Base-by-base conservation (phyloP, 2,113 vertebrate species). In the Colistium nudipinnis region DNA sequence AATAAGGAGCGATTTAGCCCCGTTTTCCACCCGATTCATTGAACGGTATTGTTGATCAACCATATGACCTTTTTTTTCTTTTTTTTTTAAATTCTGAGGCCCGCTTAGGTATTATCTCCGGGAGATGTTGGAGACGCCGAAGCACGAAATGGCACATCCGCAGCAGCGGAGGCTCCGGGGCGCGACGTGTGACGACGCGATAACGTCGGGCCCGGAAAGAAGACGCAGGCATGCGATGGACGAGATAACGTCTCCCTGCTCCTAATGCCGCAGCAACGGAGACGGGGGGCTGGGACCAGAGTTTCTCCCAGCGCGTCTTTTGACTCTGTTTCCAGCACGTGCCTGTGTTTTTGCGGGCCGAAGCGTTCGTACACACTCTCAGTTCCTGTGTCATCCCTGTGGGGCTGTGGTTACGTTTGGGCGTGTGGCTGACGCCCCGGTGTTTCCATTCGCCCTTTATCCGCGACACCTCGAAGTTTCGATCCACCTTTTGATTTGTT, bases 401-500 rank as follows among this genome's bases (percentile, higher is more conserved):
- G 69, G 62, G 35, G 24, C 24, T 6, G 19, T 56, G 76, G 33
- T 80, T 70, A 28, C 12, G 25, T 62, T 66, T 45, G 19, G 1
- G 12, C 38, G 20, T 7, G 24, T 7, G 13, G 62, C 33, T 74
- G 31, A 81, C 76, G 16, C 78, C 76, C n/a, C 64, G 62, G 7
- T 19, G 16, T 83, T 76, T 81, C 65, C 59, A 35, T n/a, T 36
- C 30, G 4, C 72, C 28, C 52, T 35, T 41, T 44, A 38, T 62
- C 27, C 65, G 13, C 49, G 47, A 74, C 63, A 45, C 28, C 47
- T 55, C 33, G 52, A 62, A 57, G 55, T 75, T 83, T 80, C 63
- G 49, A 60, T 73, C 65, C 67, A 51, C 62, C 52, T 83, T 84
- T 63, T 36, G 33, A 55, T 64, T 65, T 82, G 59, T 47, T 62